Conservation (phyloP, 2,888 invertebrate genomes). For the Andricus curvator region DNA sequence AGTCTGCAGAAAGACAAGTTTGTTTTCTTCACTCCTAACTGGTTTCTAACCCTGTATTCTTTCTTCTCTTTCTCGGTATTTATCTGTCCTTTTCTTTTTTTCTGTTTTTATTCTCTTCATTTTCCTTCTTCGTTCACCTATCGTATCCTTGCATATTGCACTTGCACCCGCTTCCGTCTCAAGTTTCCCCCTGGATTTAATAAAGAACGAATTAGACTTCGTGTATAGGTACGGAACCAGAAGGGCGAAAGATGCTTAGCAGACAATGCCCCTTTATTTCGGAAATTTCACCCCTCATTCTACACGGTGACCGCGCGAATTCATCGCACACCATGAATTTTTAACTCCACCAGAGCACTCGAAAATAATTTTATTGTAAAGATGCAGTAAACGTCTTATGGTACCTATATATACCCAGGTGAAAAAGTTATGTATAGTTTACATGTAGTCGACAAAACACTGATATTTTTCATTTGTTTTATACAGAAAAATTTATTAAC, state of each 20-base stretch:
- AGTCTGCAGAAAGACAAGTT: background rate
- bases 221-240: slow-evolving; percentile 56
- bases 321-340: slow-evolving; percentile 4
- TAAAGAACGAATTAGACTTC: slow-evolving; percentile 59
- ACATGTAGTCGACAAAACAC: too few species aligned
- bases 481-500: too few species aligned
- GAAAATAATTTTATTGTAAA: background rate
- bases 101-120: slow-evolving; percentile 45
- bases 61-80: slow-evolving; percentile 48
- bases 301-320: slow-evolving; percentile 34
- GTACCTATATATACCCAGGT: too few species aligned
- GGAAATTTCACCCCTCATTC: slow-evolving; percentile 47
- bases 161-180: slow-evolving; percentile 71
- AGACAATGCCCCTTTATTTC: slow-evolving; percentile 57
- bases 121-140: slow-evolving; percentile 50
- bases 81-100: slow-evolving; percentile 48
- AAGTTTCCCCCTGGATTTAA: slow-evolving; percentile 62
- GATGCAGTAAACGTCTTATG: slow-evolving; percentile 3
- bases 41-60: slow-evolving; percentile 60
- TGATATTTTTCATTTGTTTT: too few species aligned
- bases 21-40: slow-evolving; percentile 59
- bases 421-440: too few species aligned
- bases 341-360: background rate
- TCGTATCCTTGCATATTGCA: slow-evolving; percentile 58
- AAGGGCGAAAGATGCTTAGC: slow-evolving; percentile 64